Evolutionary conservation across 2,888 invertebrate species (phyloP).

Genomic region (Eustalomyia histrio): DNA sequence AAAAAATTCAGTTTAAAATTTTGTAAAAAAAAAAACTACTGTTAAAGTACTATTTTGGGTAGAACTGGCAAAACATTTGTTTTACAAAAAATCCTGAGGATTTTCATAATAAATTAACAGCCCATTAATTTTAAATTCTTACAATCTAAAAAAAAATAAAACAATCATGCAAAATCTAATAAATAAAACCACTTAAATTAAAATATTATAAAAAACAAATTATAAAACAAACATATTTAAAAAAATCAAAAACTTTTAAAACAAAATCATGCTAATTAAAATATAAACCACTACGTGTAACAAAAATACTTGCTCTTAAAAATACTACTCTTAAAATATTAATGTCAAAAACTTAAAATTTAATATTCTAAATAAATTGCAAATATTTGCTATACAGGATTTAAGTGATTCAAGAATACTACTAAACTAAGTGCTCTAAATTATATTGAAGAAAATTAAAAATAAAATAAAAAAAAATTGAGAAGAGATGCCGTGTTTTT

Average conservation of each 20-base stretch:
- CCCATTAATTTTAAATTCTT: neutral
- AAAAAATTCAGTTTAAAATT: too few relatives aligned
- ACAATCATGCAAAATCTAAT: neutral
- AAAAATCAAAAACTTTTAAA: neutral
- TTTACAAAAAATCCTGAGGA: too few relatives aligned
- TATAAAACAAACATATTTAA: neutral
- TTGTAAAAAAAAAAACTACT: too few relatives aligned
- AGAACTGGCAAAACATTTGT: too few relatives aligned
- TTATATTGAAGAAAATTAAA: constrained; percentile 23
- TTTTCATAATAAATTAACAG: too few relatives aligned
- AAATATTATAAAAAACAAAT: neutral
- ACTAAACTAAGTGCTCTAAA: constrained; percentile 45
- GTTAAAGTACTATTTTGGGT: too few relatives aligned
- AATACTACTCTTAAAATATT: neutral
- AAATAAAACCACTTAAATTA: neutral
- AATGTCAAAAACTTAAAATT: neutral
- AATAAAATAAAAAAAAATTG: constrained; percentile 28
- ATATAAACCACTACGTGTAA: neutral
- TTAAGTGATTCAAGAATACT: constrained; percentile 38
- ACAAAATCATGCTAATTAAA: neutral
- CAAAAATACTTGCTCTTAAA: neutral
- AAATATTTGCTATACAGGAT: constrained; percentile 57
- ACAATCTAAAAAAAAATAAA: neutral
- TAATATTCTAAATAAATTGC: neutral
- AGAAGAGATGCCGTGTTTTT: constrained; percentile 16